Conservation (phyloP, 1,140 invertebrate genomes). For the Manduca sexta region DNA sequence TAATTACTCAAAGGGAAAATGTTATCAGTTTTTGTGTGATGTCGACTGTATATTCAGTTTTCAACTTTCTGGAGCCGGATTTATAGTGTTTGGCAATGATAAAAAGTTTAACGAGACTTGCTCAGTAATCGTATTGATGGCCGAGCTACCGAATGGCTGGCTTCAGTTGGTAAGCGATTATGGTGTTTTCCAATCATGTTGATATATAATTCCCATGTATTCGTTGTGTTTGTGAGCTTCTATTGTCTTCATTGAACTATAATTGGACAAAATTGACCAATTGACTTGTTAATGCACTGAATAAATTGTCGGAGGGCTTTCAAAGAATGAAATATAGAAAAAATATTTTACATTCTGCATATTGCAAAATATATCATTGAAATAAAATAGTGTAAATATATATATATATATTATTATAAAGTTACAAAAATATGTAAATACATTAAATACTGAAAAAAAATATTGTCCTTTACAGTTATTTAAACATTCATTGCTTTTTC, state of each 20-base stretch:
- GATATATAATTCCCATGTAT: conserved; percentile 18
- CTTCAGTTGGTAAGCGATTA: conserved; percentile 64
- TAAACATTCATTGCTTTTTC: too few species aligned
- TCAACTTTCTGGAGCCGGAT: neutral
- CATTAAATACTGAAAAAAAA: too few species aligned
- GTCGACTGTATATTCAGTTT: conserved; percentile 4
- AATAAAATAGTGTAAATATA: too few species aligned
- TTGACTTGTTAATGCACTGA: conserved; percentile 17
- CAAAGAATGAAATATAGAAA: too few species aligned
- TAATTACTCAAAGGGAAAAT: conserved; percentile 18
- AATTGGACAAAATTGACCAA: conserved; percentile 51
- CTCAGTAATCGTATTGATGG: conserved; percentile 61
- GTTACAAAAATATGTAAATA: too few species aligned
- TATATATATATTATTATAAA: too few species aligned
- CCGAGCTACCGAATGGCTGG: conserved; percentile 71
- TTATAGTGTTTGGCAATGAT: conserved; percentile 36
- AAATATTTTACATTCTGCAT: too few species aligned
- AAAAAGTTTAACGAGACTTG: conserved; percentile 36
- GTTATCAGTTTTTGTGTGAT: conserved; percentile 12
- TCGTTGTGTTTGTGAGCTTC: conserved; percentile 33
- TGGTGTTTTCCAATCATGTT: conserved; percentile 10
- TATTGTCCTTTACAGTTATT: too few species aligned
- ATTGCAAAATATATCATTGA: too few species aligned
- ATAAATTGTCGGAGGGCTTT: too few species aligned
- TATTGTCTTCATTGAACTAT: conserved; percentile 32